Percentiles rank a stretch among this genome's conserved stretches.
Evolutionary conservation across 2,797 vertebrate species (phyloP).

Genomic region (Mastacembelus armatus): DNA sequence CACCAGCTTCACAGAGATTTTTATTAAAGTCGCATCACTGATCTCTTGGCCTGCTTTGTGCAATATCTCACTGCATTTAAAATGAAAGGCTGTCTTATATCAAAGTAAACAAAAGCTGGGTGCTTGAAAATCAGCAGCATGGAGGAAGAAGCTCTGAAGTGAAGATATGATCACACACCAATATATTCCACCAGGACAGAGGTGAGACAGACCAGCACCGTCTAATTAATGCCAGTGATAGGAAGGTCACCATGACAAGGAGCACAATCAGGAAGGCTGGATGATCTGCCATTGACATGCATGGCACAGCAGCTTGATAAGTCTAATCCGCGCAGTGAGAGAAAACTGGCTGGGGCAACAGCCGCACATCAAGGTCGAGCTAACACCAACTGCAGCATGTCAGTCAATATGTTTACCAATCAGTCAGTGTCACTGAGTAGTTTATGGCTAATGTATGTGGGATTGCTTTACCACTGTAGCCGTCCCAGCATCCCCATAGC

Average conservation of each 20-base stretch:
- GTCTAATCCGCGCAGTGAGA: constrained; percentile 26
- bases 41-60: background rate
- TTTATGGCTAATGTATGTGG: background rate
- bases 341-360: constrained; percentile 20
- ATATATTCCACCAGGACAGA: constrained; percentile 17
- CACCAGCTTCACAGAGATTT: constrained; percentile 16
- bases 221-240: constrained; percentile 48
- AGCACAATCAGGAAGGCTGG: constrained; percentile 54
- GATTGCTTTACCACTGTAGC: constrained; percentile 4
- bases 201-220: constrained; percentile 33
- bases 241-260: constrained; percentile 50
- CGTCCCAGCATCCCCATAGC: background rate
- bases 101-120: background rate
- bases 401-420: constrained; percentile 19
- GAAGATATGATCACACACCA: background rate
- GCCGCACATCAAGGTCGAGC: constrained; percentile 38
- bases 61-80: constrained; percentile 1
- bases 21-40: constrained; percentile 1
- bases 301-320: constrained; percentile 34
- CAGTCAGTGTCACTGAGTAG: background rate
- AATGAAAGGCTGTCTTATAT: background rate
- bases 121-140: constrained; percentile 2
- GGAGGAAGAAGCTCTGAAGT: background rate
- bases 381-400: background rate
- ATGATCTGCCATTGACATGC: constrained; percentile 62